Evolutionary conservation across 92 coral and sea anemone genomes (phyloP).

Genomic region (Actinostola sp.): DNA sequence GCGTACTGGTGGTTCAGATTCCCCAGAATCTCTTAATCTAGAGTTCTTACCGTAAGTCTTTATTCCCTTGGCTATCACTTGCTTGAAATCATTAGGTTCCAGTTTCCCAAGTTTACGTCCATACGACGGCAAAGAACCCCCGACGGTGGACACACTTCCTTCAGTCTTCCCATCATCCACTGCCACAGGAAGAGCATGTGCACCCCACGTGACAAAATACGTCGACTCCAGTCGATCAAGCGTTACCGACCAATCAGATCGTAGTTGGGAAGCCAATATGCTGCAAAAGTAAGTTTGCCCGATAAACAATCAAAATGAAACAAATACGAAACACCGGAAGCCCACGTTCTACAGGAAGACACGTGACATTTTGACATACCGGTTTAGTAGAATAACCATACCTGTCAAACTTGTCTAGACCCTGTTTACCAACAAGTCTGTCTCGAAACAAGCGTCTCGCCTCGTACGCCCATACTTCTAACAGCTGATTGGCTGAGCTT

Average conservation of each 20-base stretch:
- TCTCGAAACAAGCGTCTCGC: slow-evolving; percentile 92
- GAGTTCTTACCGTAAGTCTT: slow-evolving; percentile 82
- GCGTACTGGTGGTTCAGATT: too few relatives aligned
- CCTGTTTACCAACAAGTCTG: slow-evolving; percentile 95
- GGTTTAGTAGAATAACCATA: not conserved
- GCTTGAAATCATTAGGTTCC: slow-evolving; percentile 86
- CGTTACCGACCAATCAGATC: slow-evolving; percentile 98
- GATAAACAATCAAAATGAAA: not conserved
- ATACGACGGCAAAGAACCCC: slow-evolving; percentile 76
- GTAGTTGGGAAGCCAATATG: slow-evolving; percentile 92
- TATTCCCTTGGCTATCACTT: slow-evolving; percentile 91
- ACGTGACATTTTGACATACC: too few relatives aligned
- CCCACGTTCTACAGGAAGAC: too few relatives aligned
- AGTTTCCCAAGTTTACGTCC: slow-evolving; percentile 92
- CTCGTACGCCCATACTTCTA: slow-evolving; percentile 96
- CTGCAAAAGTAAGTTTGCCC: slow-evolving; percentile 13
- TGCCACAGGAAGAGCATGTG: slow-evolving; percentile 62
- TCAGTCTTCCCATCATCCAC: slow-evolving; percentile 69
- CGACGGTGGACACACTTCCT: slow-evolving; percentile 39
- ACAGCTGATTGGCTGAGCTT: slow-evolving; percentile 82
- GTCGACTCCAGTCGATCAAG: slow-evolving; percentile 88
- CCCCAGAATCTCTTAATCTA: not conserved
- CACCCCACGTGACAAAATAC: slow-evolving; percentile 99
- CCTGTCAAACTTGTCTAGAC: slow-evolving; percentile 91
- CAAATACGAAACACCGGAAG: not conserved